Conservation (phyloP, 1,140 invertebrate genomes). For the Bombus confusus region DNA sequence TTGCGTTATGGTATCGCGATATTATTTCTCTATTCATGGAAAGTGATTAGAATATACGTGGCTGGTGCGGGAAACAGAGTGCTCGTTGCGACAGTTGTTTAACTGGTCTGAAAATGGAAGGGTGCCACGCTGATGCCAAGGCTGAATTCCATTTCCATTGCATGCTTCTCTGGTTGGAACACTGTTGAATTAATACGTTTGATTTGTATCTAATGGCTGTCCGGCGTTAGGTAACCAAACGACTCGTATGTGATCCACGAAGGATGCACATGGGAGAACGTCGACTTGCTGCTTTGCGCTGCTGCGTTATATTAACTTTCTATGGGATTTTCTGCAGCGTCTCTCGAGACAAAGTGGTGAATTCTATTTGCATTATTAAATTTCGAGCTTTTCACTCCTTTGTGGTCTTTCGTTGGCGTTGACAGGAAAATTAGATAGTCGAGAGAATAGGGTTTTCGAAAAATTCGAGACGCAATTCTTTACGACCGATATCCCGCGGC, state of each 20-base stretch:
- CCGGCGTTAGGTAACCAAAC: background rate
- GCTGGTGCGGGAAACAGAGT: background rate
- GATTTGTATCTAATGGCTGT: background rate
- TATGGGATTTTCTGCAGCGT: background rate
- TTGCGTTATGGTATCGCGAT: background rate
- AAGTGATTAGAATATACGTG: slow-evolving; percentile 43
- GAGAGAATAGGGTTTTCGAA: slow-evolving; percentile 13
- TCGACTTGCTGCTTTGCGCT: background rate
- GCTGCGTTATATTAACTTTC: background rate
- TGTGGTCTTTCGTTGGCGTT: background rate
- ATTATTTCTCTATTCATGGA: slow-evolving; percentile 39
- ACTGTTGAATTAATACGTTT: slow-evolving; percentile 12
- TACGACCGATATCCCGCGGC: slow-evolving; percentile 61
- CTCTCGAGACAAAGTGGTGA: too few species aligned
- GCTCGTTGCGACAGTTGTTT: slow-evolving; percentile 32
- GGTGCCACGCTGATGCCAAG: slow-evolving; percentile 50
- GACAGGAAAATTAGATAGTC: background rate
- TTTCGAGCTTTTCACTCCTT: background rate
- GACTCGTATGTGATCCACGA: slow-evolving; percentile 1
- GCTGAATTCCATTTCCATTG: slow-evolving; percentile 52
- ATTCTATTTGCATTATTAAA: too few species aligned
- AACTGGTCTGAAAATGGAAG: slow-evolving; percentile 50
- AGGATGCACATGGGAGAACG: background rate
- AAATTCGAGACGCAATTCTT: slow-evolving; percentile 38
- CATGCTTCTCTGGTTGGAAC: slow-evolving; percentile 27